Evolutionary conservation across 1,140 invertebrate genomes (phyloP).

Genomic region (Metopolophium dirhodum): DNA sequence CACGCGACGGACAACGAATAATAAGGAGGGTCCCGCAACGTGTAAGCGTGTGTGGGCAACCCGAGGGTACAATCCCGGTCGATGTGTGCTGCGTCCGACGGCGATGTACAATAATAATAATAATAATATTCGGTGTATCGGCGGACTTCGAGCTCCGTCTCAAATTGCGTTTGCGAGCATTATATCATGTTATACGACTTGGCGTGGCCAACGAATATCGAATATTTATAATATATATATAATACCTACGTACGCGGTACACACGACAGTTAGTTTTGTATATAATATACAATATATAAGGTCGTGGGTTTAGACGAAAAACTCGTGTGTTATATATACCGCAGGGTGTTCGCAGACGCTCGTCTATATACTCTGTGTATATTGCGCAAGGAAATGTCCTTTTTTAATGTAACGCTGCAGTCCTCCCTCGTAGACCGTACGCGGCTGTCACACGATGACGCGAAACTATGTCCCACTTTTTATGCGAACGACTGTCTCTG

Average conservation of each 20-base stretch:
- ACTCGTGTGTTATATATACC: not conserved
- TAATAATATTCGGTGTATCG: not conserved
- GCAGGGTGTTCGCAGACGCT: not conserved
- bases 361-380: not conserved
- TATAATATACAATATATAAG: not conserved
- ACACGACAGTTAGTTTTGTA: not conserved
- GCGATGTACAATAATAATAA: not conserved
- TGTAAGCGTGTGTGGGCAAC: not conserved
- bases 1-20: constrained; percentile 36
- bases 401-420: not conserved
- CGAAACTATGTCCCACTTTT: not conserved
- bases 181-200: not conserved
- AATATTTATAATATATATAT: not conserved
- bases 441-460: not conserved
- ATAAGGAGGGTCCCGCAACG: not conserved
- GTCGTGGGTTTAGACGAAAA: not conserved
- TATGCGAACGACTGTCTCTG: not conserved
- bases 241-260: not conserved
- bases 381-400: not conserved
- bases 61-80: constrained; percentile 40
- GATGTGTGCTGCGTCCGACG: not conserved
- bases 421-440: not conserved
- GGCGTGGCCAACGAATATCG: not conserved
- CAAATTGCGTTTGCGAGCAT: not conserved
- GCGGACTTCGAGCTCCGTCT: not conserved